Percentiles rank a stretch among this genome's conserved stretches.
phyloP scores from a whole-genome alignment of 2,797 vertebrate species.

The Loriculus beryllinus region DNA sequence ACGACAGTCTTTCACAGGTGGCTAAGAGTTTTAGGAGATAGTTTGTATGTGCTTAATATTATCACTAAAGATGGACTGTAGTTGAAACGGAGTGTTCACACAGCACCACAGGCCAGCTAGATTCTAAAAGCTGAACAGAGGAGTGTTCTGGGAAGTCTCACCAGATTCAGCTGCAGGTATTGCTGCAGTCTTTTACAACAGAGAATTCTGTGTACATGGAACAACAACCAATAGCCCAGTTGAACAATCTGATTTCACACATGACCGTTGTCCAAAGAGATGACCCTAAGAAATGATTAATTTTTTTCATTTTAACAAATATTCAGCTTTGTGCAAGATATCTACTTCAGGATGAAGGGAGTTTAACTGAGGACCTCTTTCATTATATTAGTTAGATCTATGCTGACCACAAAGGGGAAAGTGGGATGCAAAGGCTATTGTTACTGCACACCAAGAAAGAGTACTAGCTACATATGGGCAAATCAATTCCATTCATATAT shows the following conservation, averaged over 20 bases:
- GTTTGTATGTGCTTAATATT: background rate
- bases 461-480: rapidly evolving
- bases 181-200: too few species aligned
- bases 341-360: background rate
- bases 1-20: too few species aligned
- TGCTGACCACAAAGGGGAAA: background rate
- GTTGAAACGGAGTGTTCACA: background rate
- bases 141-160: background rate
- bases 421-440: rapidly evolving
- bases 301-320: background rate
- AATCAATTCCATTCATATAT: background rate
- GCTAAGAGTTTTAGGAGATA: background rate
- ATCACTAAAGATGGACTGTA: background rate
- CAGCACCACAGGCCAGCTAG: background rate
- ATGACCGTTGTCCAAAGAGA: rapidly evolving
- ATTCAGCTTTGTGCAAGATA: background rate
- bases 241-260: background rate
- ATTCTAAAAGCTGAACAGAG: background rate
- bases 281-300: background rate
- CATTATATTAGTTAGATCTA: background rate
- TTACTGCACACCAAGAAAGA: background rate
- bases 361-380: background rate
- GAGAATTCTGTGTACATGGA: background rate
- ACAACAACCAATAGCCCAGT: background rate
- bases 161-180: background rate